Percentiles rank a stretch among this genome's conserved stretches.
These are phyloP conservation scores for Plagodis dolabraria DNA, from an alignment of 2,888 invertebrate genomes.

Conservation along the genomic window DNA sequence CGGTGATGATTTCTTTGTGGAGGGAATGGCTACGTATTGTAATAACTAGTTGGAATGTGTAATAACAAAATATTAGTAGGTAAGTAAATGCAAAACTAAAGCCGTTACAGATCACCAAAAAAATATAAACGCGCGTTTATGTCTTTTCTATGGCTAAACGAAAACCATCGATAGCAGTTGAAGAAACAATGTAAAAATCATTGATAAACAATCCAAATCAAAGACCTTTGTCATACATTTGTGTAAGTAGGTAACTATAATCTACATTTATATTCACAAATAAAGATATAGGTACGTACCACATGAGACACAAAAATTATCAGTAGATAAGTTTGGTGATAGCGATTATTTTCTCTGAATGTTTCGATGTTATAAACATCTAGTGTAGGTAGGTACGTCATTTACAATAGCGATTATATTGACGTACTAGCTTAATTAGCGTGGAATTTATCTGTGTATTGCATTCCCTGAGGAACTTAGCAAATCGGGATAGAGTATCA, in stretches of 20 bases:
- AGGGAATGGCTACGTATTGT: slow-evolving; percentile 3
- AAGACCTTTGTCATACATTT: no score
- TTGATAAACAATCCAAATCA: no score
- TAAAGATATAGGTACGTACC: neutral
- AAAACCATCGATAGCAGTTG: neutral
- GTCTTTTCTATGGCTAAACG: slow-evolving; percentile 14
- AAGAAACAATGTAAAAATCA: neutral
- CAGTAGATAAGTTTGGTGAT: slow-evolving; percentile 9
- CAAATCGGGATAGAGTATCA: no score
- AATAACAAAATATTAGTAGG: slow-evolving; percentile 11
- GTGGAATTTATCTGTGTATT: no score
- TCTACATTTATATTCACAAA: no score
- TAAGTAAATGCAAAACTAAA: slow-evolving; percentile 3
- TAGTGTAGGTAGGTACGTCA: no score
- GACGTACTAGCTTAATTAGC: no score
- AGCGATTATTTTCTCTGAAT: slow-evolving; percentile 8
- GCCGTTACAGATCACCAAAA: slow-evolving; percentile 1
- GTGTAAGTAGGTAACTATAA: no score
- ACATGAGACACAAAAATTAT: slow-evolving; percentile 7
- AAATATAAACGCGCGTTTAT: slow-evolving; percentile 26
- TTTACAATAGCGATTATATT: no score
- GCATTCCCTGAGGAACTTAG: no score
- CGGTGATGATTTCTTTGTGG: slow-evolving; percentile 11
- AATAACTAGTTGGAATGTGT: slow-evolving; percentile 9
- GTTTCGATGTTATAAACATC: slow-evolving; percentile 1